Evolutionary conservation across 2,797 vertebrate species (phyloP).

Genomic region (Gymnocypris eckloni): DNA sequence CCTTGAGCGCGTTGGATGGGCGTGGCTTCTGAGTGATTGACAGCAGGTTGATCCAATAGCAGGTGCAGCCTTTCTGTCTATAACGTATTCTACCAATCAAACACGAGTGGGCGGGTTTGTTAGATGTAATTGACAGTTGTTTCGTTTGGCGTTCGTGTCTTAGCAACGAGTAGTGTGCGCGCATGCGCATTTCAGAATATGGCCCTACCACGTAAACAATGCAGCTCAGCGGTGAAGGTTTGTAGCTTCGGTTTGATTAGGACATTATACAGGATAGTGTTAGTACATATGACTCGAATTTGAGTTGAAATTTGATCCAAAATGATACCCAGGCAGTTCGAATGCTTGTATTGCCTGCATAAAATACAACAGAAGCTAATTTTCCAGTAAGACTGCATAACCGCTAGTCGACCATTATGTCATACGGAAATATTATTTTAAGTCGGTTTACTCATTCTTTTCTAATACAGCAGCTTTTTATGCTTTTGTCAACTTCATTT

Average conservation of each 20-base stretch:
- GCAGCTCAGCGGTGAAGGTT: constrained; percentile 19
- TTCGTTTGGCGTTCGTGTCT: constrained; percentile 65
- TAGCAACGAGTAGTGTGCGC: constrained; percentile 68
- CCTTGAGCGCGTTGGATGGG: constrained; percentile 17
- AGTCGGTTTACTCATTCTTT: background rate
- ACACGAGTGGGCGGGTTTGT: constrained; percentile 11
- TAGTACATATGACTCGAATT: background rate
- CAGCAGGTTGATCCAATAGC: constrained; percentile 61
- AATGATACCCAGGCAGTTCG: background rate
- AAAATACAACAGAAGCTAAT: background rate
- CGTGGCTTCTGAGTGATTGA: constrained; percentile 37
- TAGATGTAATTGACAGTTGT: background rate
- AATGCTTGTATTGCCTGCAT: background rate
- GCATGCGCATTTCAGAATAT: background rate
- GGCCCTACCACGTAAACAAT: background rate
- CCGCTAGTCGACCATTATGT: background rate
- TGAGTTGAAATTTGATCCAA: background rate
- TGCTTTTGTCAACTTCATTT: background rate
- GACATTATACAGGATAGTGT: background rate
- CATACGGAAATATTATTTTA: background rate
- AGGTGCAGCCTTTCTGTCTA: rapidly evolving
- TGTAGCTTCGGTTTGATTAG: background rate
- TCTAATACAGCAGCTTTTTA: too few species aligned
- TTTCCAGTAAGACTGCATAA: background rate
- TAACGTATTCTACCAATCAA: constrained; percentile 64